Evolutionary conservation across 2,888 invertebrate species (phyloP).

Genomic region (Tetramorium bicarinatum): DNA sequence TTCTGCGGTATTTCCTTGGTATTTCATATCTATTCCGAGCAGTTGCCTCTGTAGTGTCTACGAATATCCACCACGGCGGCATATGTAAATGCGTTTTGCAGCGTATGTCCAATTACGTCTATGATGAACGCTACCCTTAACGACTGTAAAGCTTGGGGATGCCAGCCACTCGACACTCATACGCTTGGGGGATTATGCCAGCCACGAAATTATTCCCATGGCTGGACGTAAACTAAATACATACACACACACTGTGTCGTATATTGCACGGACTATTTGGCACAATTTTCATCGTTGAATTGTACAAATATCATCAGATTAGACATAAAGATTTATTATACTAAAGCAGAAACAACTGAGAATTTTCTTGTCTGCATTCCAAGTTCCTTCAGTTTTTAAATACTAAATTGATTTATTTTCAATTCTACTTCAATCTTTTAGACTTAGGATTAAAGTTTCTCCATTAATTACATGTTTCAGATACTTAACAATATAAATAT

Average conservation of each 20-base stretch:
- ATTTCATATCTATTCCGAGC: conserved; percentile 53
- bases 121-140: conserved; percentile 44
- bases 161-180: conserved; percentile 41
- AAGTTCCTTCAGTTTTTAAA: not conserved
- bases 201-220: conserved; percentile 32
- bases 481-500: not conserved
- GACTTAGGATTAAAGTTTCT: not conserved
- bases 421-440: not conserved
- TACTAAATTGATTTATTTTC: not conserved
- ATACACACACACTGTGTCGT: not conserved
- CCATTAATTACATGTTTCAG: not conserved
- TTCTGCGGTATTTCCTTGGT: conserved; percentile 53
- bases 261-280: not conserved
- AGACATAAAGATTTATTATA: not conserved
- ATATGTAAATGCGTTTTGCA: conserved; percentile 26
- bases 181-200: conserved; percentile 19
- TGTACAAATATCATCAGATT: not conserved
- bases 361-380: not conserved
- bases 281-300: not conserved
- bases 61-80: not conserved
- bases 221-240: not conserved
- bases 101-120: conserved; percentile 39
- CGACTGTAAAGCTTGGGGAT: conserved; percentile 42
- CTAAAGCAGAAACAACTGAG: not conserved
- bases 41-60: conserved; percentile 7